phyloP scores from a whole-genome alignment of 2,888 invertebrate genomes.

The Ischnura elegans region DNA sequence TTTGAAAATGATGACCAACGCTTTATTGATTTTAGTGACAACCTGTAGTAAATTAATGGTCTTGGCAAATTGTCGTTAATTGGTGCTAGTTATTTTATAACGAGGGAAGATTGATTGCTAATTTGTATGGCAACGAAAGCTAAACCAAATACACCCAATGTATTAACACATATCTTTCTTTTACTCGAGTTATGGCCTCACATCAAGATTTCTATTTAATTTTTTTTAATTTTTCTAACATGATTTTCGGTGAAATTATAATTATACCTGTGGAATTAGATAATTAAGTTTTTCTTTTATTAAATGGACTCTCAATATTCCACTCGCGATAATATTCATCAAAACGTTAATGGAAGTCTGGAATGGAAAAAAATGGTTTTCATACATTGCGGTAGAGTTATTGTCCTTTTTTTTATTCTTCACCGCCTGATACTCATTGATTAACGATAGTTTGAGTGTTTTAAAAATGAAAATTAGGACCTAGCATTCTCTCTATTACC shows the following conservation, averaged over 20 bases:
- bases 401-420: not conserved
- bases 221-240: too few relatives aligned
- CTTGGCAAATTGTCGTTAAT: not conserved
- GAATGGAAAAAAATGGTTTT: not conserved
- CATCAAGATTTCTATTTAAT: not conserved
- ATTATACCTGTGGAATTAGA: conserved; percentile 2
- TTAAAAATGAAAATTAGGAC: not conserved
- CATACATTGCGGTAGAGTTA: not conserved
- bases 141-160: not conserved
- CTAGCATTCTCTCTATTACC: not conserved
- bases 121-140: not conserved
- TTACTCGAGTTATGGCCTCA: not conserved
- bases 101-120: not conserved
- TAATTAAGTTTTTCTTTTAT: conserved; percentile 1
- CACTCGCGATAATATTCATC: conserved; percentile 1
- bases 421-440: not conserved
- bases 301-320: conserved; percentile 19
- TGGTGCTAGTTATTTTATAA: not conserved
- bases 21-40: conserved; percentile 39
- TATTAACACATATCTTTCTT: not conserved
- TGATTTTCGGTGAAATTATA: not conserved
- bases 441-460: not conserved
- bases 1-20: conserved; percentile 32
- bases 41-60: not conserved
- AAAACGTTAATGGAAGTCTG: conserved; percentile 16